phyloP scores from a whole-genome alignment of 2,113 vertebrate species.

The Enhydra lutris region DNA sequence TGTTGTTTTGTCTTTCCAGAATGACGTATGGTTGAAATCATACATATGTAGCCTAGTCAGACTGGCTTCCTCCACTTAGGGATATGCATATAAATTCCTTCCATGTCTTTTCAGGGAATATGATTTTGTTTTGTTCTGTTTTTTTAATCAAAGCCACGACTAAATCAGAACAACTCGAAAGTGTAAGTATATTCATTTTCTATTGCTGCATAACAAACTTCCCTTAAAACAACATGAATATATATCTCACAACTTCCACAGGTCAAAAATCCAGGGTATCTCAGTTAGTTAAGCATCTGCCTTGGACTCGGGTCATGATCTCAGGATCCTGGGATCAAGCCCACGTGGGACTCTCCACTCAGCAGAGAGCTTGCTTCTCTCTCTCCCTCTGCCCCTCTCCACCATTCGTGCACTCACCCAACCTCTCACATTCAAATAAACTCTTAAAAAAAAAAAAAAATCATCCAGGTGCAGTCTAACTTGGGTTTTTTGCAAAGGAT shows the following conservation, averaged over 20 bases:
- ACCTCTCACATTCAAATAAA: too few species aligned
- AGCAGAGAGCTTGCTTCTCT: too few species aligned
- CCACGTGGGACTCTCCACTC: too few species aligned
- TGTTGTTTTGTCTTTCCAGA: too few species aligned
- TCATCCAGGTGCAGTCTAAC: not conserved
- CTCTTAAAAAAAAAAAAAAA: too few species aligned
- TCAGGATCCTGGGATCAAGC: too few species aligned
- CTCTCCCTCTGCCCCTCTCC: too few species aligned
- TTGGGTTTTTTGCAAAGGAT: not conserved
- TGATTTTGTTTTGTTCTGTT: not conserved
- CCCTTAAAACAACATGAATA: not conserved
- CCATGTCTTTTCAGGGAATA: not conserved
- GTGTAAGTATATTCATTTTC: not conserved
- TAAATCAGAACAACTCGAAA: not conserved
- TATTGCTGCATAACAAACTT: not conserved
- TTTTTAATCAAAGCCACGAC: not conserved
- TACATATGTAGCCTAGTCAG: not conserved
- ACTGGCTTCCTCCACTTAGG: not conserved
- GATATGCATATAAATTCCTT: not conserved
- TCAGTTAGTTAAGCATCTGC: too few species aligned
- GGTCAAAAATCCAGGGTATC: not conserved
- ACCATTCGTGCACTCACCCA: fast-evolving
- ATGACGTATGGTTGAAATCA: too few species aligned
- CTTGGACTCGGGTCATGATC: too few species aligned
- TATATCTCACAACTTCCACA: not conserved